These are phyloP conservation scores for Miltochrista miniata DNA, from an alignment of 2,888 invertebrate genomes.

Conservation along the genomic window DNA sequence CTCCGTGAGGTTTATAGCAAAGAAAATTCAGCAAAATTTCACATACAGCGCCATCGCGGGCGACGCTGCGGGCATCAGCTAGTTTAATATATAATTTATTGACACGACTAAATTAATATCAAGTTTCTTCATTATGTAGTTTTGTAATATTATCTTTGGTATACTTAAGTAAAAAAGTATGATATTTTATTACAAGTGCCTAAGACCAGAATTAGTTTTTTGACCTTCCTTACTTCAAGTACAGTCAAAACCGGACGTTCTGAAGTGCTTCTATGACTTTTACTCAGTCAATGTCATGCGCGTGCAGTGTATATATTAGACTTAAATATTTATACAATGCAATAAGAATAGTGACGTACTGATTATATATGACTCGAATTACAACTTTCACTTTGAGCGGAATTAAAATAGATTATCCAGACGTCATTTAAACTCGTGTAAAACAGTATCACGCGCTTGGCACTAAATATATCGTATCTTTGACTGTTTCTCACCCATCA, in stretches of 20 bases:
- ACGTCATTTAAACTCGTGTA: conserved; percentile 41
- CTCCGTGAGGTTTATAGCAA: too few species aligned
- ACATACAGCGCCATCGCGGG: too few species aligned
- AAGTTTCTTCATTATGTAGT: too few species aligned
- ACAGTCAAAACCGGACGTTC: not conserved
- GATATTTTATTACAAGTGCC: too few species aligned
- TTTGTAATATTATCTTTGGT: too few species aligned
- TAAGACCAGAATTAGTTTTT: too few species aligned
- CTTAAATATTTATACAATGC: conserved; percentile 8
- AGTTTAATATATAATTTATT: too few species aligned
- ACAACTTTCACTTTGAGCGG: conserved; percentile 54
- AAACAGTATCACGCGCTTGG: conserved; percentile 55
- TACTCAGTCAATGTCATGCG: not conserved
- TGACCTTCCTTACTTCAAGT: too few species aligned
- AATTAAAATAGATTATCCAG: conserved; percentile 45
- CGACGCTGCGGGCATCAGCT: too few species aligned
- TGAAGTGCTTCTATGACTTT: not conserved
- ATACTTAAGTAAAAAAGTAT: too few species aligned
- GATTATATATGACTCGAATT: conserved; percentile 34
- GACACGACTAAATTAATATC: too few species aligned
- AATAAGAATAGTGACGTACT: conserved; percentile 23
- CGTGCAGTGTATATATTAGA: not conserved
- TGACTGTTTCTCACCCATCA: conserved; percentile 28
- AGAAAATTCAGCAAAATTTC: too few species aligned
- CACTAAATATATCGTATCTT: conserved; percentile 24